Base-by-base conservation (phyloP, 2,888 invertebrate species). In the Drosophila koepferae region DNA sequence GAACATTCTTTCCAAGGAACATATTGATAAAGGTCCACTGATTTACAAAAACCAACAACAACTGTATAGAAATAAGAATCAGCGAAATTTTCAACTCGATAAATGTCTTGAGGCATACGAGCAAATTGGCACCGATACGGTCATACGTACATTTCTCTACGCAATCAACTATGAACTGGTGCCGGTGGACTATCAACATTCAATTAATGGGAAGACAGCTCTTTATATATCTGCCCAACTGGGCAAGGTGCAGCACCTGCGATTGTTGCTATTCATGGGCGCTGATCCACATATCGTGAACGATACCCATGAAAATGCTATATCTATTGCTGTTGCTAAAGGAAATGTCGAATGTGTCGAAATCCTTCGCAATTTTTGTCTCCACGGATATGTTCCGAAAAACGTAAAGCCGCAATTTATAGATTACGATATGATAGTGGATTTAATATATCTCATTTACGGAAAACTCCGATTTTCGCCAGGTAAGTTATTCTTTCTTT, bases 161-260 rank as follows among this genome's bases (percentile, higher is more conserved):
- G 55, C 67, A 8, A 66, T 87, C 0, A 82, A 75, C 23, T 82
- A 75, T 5, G 90, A 89, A 7, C 40, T 74, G 38, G 63, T 77
- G 8, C 82, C 86, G 0, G 72, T 86, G 1, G 81, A 86, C 40
- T 86, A 86, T 46, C 80, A 80, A 12, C 86, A 86, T 54, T 79
- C 86, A 0, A 4, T 74, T 3, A 80, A 56, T 16, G 90, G 90
- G 2, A 82, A 80, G 28, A 82, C 86, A 2, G 90, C 88, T 0
- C 43, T 81, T 0, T 54, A 75, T 2, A 75, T 89, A 34, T 86
- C 86, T 40, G 61, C 77, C 10, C 72, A 82, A 14, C 48, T 74
- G 5, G 78, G 78, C 34, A 82, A 74, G n/a, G 54, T 49, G 8
- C 49, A 56, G 7, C 90, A 86, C 63, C 43, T 86, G 14, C 73